Evolutionary conservation across 2,797 vertebrate species (phyloP).

Genomic region (Micropoecilia bifurca): DNA sequence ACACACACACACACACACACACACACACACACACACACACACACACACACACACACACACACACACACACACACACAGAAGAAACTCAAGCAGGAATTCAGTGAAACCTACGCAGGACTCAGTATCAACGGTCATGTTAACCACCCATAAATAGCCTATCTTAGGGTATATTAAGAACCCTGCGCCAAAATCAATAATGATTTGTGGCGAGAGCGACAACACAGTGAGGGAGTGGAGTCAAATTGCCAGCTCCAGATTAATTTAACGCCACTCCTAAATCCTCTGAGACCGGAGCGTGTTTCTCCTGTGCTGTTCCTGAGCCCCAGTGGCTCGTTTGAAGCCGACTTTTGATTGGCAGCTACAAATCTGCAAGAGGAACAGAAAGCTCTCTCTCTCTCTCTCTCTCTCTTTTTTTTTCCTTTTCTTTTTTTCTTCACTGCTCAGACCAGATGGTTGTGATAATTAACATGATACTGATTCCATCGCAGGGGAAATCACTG

Average conservation of each 20-base stretch:
- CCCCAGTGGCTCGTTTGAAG: conserved; percentile 80
- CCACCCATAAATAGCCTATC: conserved; percentile 59
- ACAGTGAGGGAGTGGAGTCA: conserved; percentile 72
- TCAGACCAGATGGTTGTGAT: conserved; percentile 87
- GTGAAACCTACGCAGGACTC: conserved; percentile 13
- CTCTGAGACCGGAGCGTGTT: conserved; percentile 74
- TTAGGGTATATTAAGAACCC: conserved; percentile 58
- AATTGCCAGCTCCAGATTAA: conserved; percentile 83
- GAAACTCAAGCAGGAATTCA: conserved; percentile 12
- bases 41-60: conserved; percentile 6
- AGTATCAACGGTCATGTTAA: conserved; percentile 51
- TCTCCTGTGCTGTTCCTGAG: conserved; percentile 79
- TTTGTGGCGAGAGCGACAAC: conserved; percentile 71
- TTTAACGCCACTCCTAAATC: conserved; percentile 84
- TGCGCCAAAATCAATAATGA: conserved; percentile 74
- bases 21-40: conserved; percentile 19
- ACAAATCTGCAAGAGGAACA: conserved; percentile 83
- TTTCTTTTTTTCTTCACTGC: conserved; percentile 67
- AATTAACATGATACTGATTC: conserved; percentile 89
- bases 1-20: no score
- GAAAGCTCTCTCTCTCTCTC: conserved; percentile 50
- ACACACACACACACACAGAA: not conserved
- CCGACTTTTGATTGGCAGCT: conserved; percentile 83
- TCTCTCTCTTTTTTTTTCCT: not conserved
- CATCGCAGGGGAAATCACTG: conserved; percentile 85